Percentiles rank a stretch among this genome's conserved stretches.
Conservation (phyloP, 2,113 vertebrate species). For the Ranitomeya imitator region DNA sequence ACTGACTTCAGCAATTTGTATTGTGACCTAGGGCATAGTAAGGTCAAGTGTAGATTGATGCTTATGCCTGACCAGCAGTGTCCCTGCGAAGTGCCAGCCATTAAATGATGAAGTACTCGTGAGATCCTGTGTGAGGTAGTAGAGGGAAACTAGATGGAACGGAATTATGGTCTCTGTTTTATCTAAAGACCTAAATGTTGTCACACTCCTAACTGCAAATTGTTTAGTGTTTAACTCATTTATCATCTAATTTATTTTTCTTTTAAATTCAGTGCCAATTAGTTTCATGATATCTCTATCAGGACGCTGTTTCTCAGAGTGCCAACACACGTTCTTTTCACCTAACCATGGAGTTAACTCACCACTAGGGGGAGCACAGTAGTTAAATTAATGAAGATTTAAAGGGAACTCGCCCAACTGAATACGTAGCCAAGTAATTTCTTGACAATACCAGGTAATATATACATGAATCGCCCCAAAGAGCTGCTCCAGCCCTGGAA, state of each 20-base stretch:
- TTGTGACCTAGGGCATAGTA: neutral
- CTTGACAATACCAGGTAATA: too few relatives aligned
- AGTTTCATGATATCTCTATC: neutral
- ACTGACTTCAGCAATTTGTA: neutral
- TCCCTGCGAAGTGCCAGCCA: neutral
- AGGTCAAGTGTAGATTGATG: neutral
- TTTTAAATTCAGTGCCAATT: neutral
- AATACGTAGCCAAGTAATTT: too few relatives aligned
- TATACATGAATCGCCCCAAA: too few relatives aligned
- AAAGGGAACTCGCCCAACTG: too few relatives aligned
- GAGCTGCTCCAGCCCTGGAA: too few relatives aligned
- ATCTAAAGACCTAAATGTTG: too few relatives aligned
- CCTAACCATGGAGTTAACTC: too few relatives aligned
- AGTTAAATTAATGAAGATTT: neutral
- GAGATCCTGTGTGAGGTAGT: neutral
- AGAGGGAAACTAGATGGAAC: neutral
- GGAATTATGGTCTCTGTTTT: neutral
- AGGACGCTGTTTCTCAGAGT: neutral
- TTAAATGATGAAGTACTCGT: neutral
- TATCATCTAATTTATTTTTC: too few relatives aligned
- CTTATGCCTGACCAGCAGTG: neutral
- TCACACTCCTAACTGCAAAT: neutral
- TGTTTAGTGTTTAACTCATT: neutral
- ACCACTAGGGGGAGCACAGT: neutral
- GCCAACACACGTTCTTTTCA: neutral